Percentiles rank a stretch among this genome's conserved stretches.
Conservation (phyloP, 2,113 vertebrate genomes). For the Oostethus manadensis region DNA sequence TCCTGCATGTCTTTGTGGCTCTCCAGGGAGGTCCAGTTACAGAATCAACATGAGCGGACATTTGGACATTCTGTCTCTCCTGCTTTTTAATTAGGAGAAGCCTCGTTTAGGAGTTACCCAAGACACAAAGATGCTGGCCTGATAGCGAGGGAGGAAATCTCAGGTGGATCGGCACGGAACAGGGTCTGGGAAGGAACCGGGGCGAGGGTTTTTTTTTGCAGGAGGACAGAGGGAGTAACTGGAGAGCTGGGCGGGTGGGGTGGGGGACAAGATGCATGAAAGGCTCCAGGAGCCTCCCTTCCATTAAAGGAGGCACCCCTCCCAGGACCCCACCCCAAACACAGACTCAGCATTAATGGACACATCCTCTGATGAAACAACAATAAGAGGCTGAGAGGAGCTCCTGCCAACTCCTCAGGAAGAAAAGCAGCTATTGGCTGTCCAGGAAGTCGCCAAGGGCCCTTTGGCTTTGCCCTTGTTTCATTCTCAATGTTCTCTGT, state of each 20-base stretch:
- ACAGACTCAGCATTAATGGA: conserved; percentile 70
- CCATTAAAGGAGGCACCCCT: conserved; percentile 67
- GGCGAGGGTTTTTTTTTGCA: conserved; percentile 58
- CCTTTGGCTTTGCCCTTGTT: too few species aligned
- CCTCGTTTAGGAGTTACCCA: conserved; percentile 66
- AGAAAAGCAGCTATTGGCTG: too few species aligned
- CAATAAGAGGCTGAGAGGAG: too few species aligned
- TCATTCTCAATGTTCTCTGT: too few species aligned
- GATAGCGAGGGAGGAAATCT: conserved; percentile 58
- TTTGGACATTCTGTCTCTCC: conserved; percentile 55
- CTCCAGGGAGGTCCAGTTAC: conserved; percentile 75
- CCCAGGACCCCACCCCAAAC: not conserved
- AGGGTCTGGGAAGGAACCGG: conserved; percentile 70
- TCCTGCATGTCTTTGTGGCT: conserved; percentile 53
- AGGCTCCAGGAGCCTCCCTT: conserved; percentile 60
- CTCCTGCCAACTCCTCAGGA: too few species aligned
- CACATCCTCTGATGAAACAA: conserved; percentile 37
- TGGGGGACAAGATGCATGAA: conserved; percentile 70
- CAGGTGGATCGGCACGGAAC: conserved; percentile 66
- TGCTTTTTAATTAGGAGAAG: conserved; percentile 64
- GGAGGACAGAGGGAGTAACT: conserved; percentile 74
- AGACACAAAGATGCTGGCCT: conserved; percentile 65
- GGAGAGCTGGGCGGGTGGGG: conserved; percentile 49
- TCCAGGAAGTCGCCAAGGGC: too few species aligned
- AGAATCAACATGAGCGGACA: conserved; percentile 84